Percentiles rank a stretch among this genome's conserved stretches.
phyloP scores from a whole-genome alignment of 2,797 vertebrate genomes.

The Lacerta viridis region DNA sequence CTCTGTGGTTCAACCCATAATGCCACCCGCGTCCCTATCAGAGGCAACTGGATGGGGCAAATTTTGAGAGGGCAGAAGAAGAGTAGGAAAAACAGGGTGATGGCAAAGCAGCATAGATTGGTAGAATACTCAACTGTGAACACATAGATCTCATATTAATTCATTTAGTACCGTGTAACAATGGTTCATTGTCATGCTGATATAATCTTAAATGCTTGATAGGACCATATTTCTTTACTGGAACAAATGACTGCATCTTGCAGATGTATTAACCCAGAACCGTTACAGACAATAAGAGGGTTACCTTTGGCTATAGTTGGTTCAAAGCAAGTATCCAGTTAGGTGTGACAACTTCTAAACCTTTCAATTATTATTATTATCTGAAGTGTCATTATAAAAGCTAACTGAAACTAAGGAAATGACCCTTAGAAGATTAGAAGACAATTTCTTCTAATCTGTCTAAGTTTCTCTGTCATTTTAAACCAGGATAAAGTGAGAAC shows the following conservation, averaged over 20 bases:
- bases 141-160: neutral
- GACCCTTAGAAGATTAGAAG: neutral
- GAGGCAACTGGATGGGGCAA: neutral
- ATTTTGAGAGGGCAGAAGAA: neutral
- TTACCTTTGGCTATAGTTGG: neutral
- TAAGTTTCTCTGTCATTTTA: neutral
- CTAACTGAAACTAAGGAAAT: neutral
- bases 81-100: neutral
- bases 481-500: neutral
- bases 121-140: neutral
- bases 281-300: neutral
- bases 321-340: conserved; percentile 4
- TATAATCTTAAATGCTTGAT: neutral
- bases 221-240: neutral
- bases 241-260: neutral
- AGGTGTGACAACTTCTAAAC: neutral
- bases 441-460: too few species aligned
- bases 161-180: neutral
- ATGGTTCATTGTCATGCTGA: neutral
- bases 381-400: neutral
- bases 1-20: too few species aligned
- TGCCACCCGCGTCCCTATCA: too few species aligned
- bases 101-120: neutral
- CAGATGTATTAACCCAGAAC: neutral
- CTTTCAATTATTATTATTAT: neutral